phyloP scores from a whole-genome alignment of 2,113 vertebrate genomes.

The Alligator sinensis region DNA sequence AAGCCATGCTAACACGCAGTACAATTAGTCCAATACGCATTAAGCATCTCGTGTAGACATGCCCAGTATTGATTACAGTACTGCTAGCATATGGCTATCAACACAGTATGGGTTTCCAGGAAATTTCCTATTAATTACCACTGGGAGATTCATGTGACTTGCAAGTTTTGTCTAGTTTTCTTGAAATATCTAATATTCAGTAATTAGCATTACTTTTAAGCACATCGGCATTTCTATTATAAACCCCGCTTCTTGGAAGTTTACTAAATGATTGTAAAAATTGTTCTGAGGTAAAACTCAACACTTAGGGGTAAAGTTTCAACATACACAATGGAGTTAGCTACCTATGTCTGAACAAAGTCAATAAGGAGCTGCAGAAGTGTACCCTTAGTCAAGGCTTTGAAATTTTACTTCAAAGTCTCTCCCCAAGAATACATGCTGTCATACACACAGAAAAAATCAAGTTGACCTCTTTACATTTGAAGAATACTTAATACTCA shows the following conservation, averaged over 20 bases:
- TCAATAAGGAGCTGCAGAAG: constrained; percentile 63
- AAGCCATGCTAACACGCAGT: too few relatives aligned
- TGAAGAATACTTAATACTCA: constrained; percentile 49
- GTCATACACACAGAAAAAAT: constrained; percentile 49
- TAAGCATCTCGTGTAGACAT: neutral
- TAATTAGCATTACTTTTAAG: constrained; percentile 71
- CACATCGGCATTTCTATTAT: constrained; percentile 69
- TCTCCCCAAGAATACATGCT: constrained; percentile 70
- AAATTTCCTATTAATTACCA: constrained; percentile 48
- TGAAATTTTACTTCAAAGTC: constrained; percentile 77
- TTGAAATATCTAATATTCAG: constrained; percentile 61
- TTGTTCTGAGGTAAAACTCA: constrained; percentile 68
- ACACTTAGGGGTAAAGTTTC: constrained; percentile 75
- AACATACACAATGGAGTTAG: constrained; percentile 56
- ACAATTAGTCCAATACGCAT: neutral
- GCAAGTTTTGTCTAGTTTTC: constrained; percentile 52
- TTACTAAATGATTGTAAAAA: constrained; percentile 71
- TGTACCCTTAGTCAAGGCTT: constrained; percentile 69
- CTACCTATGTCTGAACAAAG: constrained; percentile 67
- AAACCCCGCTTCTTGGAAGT: constrained; percentile 53
- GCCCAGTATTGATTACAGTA: neutral
- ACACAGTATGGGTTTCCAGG: neutral
- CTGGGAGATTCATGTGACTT: constrained; percentile 22
- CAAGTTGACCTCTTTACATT: constrained; percentile 71
- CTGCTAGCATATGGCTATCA: neutral